Percentiles rank a stretch among this genome's conserved stretches.
Conservation (phyloP, 2,797 vertebrate species). For the Schizopygopsis malacanthus region DNA sequence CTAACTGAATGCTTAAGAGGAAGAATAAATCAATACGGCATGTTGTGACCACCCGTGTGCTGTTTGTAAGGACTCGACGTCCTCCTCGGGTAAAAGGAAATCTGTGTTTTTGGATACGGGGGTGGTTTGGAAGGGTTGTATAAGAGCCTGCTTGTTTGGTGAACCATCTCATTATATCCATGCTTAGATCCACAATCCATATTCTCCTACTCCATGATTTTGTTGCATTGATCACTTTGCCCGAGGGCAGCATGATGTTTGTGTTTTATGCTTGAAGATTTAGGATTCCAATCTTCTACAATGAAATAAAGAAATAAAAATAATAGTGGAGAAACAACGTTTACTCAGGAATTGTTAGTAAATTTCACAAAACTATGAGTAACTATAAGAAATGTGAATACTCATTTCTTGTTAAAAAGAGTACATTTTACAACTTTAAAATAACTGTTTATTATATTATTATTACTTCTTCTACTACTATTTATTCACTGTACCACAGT, state of each 20-base stretch:
- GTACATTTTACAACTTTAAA: neutral
- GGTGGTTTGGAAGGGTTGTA: neutral
- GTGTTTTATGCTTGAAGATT: neutral
- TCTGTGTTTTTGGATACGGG: slow-evolving; percentile 14
- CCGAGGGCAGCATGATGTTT: neutral
- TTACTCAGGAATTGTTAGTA: neutral
- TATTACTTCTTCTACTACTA: too few species aligned
- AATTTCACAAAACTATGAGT: neutral
- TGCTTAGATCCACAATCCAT: slow-evolving; percentile 20
- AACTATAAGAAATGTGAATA: neutral
- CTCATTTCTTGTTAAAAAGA: neutral
- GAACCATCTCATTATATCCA: slow-evolving; percentile 37
- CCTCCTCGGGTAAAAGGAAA: slow-evolving; percentile 32
- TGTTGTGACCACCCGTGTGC: slow-evolving; percentile 40
- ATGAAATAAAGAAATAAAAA: neutral
- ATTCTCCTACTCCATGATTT: neutral
- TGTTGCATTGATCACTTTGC: slow-evolving; percentile 19
- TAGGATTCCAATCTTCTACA: neutral
- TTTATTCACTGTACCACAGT: too few species aligned
- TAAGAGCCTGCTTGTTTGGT: slow-evolving; percentile 6
- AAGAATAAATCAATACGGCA: slow-evolving; percentile 25
- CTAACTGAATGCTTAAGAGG: slow-evolving; percentile 31
- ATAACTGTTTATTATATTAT: too few species aligned
- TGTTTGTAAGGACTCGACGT: neutral
- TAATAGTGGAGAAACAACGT: neutral